Percentiles rank a stretch among this genome's conserved stretches.
These are phyloP conservation scores for Leptosomus discolor DNA, from an alignment of 2,113 vertebrate genomes.

Conservation along the genomic window DNA sequence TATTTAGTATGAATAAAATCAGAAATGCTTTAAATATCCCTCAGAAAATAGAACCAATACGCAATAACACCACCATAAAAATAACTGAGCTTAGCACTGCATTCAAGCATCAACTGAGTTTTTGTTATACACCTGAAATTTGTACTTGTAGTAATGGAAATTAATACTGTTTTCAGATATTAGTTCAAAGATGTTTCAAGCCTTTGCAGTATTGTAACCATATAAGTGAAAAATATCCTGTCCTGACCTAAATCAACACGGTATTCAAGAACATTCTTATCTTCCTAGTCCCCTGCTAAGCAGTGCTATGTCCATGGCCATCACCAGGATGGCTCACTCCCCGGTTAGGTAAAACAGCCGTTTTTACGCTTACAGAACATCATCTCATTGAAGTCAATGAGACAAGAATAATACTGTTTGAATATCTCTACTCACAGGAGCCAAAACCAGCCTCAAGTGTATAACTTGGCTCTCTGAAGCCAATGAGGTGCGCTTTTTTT, in stretches of 20 bases:
- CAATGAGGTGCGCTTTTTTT: background rate
- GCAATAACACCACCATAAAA: constrained; percentile 31
- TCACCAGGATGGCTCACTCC: background rate
- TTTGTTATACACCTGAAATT: background rate
- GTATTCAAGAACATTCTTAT: background rate
- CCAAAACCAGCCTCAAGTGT: background rate
- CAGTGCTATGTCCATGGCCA: background rate
- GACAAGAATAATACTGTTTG: background rate
- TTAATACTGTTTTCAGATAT: background rate
- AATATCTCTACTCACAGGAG: background rate
- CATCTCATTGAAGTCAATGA: background rate
- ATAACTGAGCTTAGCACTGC: background rate
- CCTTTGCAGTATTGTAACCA: background rate
- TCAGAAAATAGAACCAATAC: constrained; percentile 14
- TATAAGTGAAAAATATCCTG: background rate
- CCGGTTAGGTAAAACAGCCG: background rate
- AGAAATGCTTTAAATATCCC: background rate
- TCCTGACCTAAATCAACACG: background rate
- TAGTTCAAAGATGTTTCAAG: background rate
- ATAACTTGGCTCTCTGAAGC: background rate
- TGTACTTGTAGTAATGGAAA: background rate
- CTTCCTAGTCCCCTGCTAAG: background rate
- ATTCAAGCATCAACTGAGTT: background rate
- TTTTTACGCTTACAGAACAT: background rate
- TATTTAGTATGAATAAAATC: background rate